Evolutionary conservation across 2,113 vertebrate genomes (phyloP).

Genomic region (Lepisosteus osseus): DNA sequence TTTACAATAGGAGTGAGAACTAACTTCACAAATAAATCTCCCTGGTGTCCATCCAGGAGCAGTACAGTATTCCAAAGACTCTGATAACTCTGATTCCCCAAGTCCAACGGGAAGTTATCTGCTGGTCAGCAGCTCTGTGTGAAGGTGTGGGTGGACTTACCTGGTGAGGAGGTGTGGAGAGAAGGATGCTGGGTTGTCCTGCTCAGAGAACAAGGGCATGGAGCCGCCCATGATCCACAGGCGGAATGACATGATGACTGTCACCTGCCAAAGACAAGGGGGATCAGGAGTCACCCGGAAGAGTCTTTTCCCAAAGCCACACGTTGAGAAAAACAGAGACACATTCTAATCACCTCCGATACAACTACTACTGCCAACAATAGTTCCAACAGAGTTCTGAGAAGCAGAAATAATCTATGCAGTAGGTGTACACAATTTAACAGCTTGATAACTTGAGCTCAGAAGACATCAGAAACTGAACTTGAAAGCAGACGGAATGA

Average conservation of each 20-base stretch:
- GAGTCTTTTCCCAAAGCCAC: too few species aligned
- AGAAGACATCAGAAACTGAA: neutral
- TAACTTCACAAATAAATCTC: constrained; percentile 26
- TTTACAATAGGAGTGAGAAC: too few species aligned
- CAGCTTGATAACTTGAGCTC: too few species aligned
- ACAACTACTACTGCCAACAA: too few species aligned
- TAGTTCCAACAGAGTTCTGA: neutral
- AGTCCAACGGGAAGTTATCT: constrained; percentile 30
- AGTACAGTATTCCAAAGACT: constrained; percentile 21
- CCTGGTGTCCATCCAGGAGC: constrained; percentile 22
- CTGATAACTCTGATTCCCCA: too few species aligned
- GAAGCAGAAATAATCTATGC: neutral
- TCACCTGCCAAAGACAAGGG: constrained; percentile 65
- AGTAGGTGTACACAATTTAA: neutral
- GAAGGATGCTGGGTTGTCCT: constrained; percentile 97
- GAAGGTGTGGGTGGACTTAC: constrained; percentile 45
- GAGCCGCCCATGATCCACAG: constrained; percentile 96
- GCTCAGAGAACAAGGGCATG: constrained; percentile 95
- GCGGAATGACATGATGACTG: constrained; percentile 78
- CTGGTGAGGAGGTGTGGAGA: constrained; percentile 87
- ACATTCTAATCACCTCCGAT: too few species aligned
- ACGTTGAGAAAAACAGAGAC: too few species aligned
- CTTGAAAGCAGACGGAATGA: neutral
- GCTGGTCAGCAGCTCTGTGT: neutral
- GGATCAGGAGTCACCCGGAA: neutral